Evolutionary conservation across 2,888 invertebrate species (phyloP).

Genomic region (Temnothorax unifasciatus): DNA sequence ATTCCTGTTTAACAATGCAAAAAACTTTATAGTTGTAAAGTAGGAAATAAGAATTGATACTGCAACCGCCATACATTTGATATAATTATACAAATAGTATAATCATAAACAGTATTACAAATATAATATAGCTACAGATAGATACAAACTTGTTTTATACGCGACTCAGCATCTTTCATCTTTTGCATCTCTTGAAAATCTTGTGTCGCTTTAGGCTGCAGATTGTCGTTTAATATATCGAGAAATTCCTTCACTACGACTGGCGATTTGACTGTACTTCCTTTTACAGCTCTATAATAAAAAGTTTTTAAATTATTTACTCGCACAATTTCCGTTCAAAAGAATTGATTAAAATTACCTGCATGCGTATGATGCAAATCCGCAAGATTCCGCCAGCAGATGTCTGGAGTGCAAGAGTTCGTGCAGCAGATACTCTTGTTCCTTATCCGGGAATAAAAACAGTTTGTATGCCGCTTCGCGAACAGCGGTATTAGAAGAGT

Average conservation of each 20-base stretch:
- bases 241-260: constrained; percentile 93
- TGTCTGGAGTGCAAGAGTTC: constrained; percentile 92
- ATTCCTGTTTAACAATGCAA: constrained; percentile 63
- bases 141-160: constrained; percentile 69
- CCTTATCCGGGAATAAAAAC: constrained; percentile 92
- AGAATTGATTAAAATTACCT: constrained; percentile 86
- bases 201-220: constrained; percentile 90
- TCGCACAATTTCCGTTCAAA: neutral
- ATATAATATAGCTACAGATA: constrained; percentile 19
- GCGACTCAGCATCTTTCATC: constrained; percentile 89
- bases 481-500: constrained; percentile 92
- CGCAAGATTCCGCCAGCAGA: constrained; percentile 94
- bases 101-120: constrained; percentile 11
- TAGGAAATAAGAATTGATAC: constrained; percentile 1
- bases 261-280: constrained; percentile 94
- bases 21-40: neutral
- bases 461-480: constrained; percentile 96
- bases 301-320: constrained; percentile 16
- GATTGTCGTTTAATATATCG: constrained; percentile 90
- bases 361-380: constrained; percentile 95
- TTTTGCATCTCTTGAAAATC: constrained; percentile 93
- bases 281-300: constrained; percentile 91
- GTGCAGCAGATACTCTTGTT: constrained; percentile 92
- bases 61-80: neutral
- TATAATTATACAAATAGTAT: no score